phyloP scores from a whole-genome alignment of 2,797 vertebrate species.

The Hippopotamyrus pictus region DNA sequence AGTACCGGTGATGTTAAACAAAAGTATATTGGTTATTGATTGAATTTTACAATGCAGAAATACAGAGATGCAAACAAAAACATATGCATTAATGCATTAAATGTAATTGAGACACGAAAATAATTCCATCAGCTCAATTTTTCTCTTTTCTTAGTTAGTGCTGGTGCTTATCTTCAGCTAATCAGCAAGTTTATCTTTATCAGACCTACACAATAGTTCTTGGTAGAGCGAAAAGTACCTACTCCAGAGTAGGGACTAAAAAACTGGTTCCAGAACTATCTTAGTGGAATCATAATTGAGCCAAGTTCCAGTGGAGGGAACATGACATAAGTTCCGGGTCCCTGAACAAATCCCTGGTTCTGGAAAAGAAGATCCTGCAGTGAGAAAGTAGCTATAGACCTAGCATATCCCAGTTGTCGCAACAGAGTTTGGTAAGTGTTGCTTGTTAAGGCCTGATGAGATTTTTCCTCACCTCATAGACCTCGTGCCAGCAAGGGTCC shows the following conservation, averaged over 20 bases:
- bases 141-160: background rate
- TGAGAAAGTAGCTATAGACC: background rate
- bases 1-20: background rate
- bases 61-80: background rate
- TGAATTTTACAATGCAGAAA: background rate
- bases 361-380: background rate
- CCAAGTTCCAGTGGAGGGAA: background rate
- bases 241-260: background rate
- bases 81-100: background rate
- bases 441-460: background rate
- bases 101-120: background rate
- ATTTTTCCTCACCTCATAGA: constrained; percentile 73
- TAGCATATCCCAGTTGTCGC: background rate
- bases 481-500: constrained; percentile 81
- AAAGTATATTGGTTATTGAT: background rate
- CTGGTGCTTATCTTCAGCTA: background rate
- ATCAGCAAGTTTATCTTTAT: background rate
- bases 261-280: background rate
- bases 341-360: background rate
- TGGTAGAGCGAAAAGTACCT: background rate
- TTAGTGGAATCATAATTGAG: background rate
- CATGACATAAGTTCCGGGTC: background rate
- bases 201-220: background rate
- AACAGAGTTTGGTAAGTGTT: background rate
- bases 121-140: background rate